A percentile compares a stretch with the other conserved stretches of the same genome.
Evolutionary conservation across 2,113 vertebrate species (phyloP).

Genomic region (Austrofundulus limnaeus): DNA sequence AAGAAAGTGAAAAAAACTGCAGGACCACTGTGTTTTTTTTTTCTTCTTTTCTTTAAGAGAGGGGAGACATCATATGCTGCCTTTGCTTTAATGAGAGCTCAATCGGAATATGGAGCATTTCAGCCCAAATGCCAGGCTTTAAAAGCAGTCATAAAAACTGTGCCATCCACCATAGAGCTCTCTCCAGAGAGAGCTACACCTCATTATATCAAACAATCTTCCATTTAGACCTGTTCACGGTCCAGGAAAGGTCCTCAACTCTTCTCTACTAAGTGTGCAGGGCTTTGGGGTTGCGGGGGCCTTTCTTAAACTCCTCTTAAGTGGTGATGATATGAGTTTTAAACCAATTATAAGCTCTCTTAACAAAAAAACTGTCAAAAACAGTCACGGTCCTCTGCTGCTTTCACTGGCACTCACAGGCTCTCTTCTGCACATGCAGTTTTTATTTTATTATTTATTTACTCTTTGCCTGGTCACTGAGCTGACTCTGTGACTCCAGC

Average conservation of each 20-base stretch:
- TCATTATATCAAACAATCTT: slow-evolving; percentile 67
- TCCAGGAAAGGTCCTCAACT: slow-evolving; percentile 39
- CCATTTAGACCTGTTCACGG: slow-evolving; percentile 55
- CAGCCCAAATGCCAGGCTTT: slow-evolving; percentile 52
- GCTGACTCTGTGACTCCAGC: slow-evolving; percentile 30
- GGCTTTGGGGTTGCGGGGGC: slow-evolving; percentile 31
- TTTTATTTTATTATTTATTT: too few relatives aligned
- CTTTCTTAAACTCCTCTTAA: slow-evolving; percentile 53
- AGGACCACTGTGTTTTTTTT: slow-evolving; percentile 30
- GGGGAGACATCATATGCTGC: slow-evolving; percentile 38
- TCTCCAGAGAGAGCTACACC: slow-evolving; percentile 58
- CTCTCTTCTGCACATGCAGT: slow-evolving; percentile 13
- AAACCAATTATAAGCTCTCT: slow-evolving; percentile 60
- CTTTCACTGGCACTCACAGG: slow-evolving; percentile 34
- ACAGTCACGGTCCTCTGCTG: slow-evolving; percentile 20
- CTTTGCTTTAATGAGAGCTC: slow-evolving; percentile 61
- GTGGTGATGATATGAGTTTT: slow-evolving; percentile 44
- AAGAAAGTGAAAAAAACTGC: slow-evolving; percentile 18
- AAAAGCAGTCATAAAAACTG: slow-evolving; percentile 56
- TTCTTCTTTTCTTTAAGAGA: slow-evolving; percentile 21
- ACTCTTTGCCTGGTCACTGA: slow-evolving; percentile 37
- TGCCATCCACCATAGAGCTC: slow-evolving; percentile 44
- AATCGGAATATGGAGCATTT: slow-evolving; percentile 52
- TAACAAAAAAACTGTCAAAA: slow-evolving; percentile 14
- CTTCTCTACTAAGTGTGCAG: slow-evolving; percentile 34